Evolutionary conservation across 2,888 invertebrate species (phyloP).

Genomic region (Rhagophthalmus giganteus): DNA sequence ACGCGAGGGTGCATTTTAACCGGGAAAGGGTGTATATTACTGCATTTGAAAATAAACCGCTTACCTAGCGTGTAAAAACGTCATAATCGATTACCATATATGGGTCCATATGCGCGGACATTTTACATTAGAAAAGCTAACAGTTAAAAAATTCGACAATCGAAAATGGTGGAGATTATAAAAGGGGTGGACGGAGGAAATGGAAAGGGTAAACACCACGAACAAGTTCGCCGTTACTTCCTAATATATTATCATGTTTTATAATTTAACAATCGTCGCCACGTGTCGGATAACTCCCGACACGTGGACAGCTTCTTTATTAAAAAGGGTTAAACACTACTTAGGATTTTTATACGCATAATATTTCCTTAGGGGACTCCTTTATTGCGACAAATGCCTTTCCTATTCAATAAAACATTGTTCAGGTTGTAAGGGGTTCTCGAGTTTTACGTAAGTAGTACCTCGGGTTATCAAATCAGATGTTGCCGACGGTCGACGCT

Average conservation of each 20-base stretch:
- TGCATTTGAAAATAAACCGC: conserved; percentile 31
- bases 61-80: conserved; percentile 31
- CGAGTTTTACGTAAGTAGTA: neutral
- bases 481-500: neutral
- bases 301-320: conserved; percentile 51
- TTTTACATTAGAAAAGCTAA: conserved; percentile 21
- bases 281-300: conserved; percentile 47
- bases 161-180: conserved; percentile 10
- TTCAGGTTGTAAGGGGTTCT: conserved; percentile 25
- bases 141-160: conserved; percentile 4
- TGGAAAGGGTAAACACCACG: conserved; percentile 19
- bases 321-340: conserved; percentile 53
- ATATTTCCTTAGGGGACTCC: conserved; percentile 48
- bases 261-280: conserved; percentile 50
- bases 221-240: conserved; percentile 20
- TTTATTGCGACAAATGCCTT: conserved; percentile 43
- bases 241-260: conserved; percentile 41
- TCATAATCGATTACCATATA: conserved; percentile 33
- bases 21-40: conserved; percentile 35
- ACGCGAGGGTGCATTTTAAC: conserved; percentile 37
- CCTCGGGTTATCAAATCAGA: neutral
- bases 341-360: conserved; percentile 48
- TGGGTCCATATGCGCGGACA: conserved; percentile 11
- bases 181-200: conserved; percentile 11
- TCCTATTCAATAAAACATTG: conserved; percentile 37